Evolutionary conservation across 2,888 invertebrate species (phyloP).

Genomic region (Biston stratarius): DNA sequence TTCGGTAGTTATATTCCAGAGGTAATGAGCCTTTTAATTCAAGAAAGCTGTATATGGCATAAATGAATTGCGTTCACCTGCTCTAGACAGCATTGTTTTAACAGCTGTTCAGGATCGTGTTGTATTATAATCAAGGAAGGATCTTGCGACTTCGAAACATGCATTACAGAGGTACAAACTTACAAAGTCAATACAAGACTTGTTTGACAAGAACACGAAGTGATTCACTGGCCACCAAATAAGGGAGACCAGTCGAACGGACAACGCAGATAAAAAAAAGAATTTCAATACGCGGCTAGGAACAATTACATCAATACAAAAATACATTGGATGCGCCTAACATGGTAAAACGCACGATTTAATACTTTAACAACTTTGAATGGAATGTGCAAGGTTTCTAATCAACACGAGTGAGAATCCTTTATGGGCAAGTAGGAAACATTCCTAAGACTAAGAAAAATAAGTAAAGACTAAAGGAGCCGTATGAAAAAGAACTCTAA

Average conservation of each 20-base stretch:
- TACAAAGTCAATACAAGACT: slow-evolving; percentile 47
- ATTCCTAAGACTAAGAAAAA: slow-evolving; percentile 57
- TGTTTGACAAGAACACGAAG: slow-evolving; percentile 59
- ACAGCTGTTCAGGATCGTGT: slow-evolving; percentile 36
- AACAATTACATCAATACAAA: slow-evolving; percentile 61
- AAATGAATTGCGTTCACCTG: slow-evolving; percentile 37
- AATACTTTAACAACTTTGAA: slow-evolving; percentile 60
- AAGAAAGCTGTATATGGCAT: slow-evolving; percentile 33
- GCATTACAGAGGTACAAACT: slow-evolving; percentile 40
- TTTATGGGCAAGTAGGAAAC: slow-evolving; percentile 70
- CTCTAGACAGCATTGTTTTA: slow-evolving; percentile 27
- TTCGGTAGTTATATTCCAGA: slow-evolving; percentile 16
- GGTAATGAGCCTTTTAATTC: slow-evolving; percentile 13
- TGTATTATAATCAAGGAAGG: slow-evolving; percentile 38
- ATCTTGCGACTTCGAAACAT: slow-evolving; percentile 27
- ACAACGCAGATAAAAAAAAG: slow-evolving; percentile 59
- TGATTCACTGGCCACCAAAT: slow-evolving; percentile 68
- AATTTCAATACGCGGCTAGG: slow-evolving; percentile 57
- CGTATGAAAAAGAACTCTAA: slow-evolving; percentile 32
- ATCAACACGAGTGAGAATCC: slow-evolving; percentile 58
- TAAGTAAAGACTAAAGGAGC: slow-evolving; percentile 33
- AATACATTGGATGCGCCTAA: slow-evolving; percentile 65
- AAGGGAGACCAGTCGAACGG: slow-evolving; percentile 56
- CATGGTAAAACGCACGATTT: slow-evolving; percentile 64
- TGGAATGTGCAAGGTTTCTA: slow-evolving; percentile 63